Evolutionary conservation across 1,140 invertebrate species (phyloP).

Genomic region (Heliconius eleuchia): DNA sequence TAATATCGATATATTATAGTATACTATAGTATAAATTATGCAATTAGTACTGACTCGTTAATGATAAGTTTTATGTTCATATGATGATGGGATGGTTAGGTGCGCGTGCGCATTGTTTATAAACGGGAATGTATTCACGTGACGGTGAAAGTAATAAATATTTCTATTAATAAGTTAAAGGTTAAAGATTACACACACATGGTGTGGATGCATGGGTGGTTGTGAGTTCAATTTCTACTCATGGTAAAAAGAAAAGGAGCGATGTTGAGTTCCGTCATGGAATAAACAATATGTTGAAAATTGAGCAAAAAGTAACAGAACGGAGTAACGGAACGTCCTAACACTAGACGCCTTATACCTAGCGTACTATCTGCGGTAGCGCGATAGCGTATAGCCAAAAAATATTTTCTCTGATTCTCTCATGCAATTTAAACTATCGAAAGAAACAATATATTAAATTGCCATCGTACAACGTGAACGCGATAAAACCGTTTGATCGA

Average conservation of each 20-base stretch:
- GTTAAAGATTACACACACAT: too few relatives aligned
- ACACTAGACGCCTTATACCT: too few relatives aligned
- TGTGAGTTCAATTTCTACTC: too few relatives aligned
- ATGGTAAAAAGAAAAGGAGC: too few relatives aligned
- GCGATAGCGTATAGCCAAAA: too few relatives aligned
- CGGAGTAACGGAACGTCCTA: too few relatives aligned
- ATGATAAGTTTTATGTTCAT: conserved; percentile 35
- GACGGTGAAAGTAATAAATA: not conserved
- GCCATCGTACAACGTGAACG: conserved; percentile 18
- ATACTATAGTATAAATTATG: conserved; percentile 40
- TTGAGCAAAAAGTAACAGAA: too few relatives aligned
- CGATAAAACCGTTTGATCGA: conserved; percentile 43
- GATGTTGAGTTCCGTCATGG: too few relatives aligned
- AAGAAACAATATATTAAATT: not conserved
- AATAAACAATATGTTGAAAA: too few relatives aligned
- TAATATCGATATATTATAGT: conserved; percentile 1
- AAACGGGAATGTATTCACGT: not conserved
- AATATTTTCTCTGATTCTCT: too few relatives aligned
- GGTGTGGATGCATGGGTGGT: too few relatives aligned
- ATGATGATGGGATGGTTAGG: conserved; percentile 15
- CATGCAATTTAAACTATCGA: not conserved
- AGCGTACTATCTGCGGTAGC: too few relatives aligned
- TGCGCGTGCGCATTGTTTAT: conserved; percentile 3
- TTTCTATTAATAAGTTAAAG: not conserved
- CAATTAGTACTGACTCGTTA: conserved; percentile 46